Conservation (phyloP, 1,140 invertebrate genomes). For the Vanessa tameamea region DNA sequence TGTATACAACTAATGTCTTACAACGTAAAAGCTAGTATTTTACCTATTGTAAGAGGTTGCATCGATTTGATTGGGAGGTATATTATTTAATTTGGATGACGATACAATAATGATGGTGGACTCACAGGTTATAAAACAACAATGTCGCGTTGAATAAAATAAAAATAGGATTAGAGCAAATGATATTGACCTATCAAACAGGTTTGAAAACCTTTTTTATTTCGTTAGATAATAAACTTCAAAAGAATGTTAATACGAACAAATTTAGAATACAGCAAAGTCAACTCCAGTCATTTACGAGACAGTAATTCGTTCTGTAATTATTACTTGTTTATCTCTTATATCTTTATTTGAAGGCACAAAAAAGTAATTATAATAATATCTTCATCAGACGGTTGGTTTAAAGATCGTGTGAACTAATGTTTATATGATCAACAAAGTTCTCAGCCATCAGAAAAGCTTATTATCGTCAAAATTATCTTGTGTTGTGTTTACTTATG, state of each 20-base stretch:
- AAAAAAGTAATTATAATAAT: neutral
- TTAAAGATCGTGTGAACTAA: slow-evolving; percentile 6
- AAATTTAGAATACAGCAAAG: neutral
- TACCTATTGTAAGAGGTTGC: too few relatives aligned
- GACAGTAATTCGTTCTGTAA: neutral
- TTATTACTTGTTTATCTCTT: neutral
- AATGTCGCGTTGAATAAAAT: too few relatives aligned
- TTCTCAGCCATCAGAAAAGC: neutral
- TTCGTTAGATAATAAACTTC: neutral
- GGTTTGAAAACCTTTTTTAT: too few relatives aligned
- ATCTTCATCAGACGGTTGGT: neutral
- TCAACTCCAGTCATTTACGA: neutral
- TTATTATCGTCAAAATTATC: neutral
- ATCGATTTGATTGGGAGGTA: too few relatives aligned
- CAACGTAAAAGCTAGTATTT: too few relatives aligned
- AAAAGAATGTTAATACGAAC: neutral
- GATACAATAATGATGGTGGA: too few relatives aligned
- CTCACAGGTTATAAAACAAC: too few relatives aligned
- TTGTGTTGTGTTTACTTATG: neutral
- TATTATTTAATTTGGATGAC: too few relatives aligned
- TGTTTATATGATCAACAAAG: neutral
- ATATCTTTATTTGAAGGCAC: neutral
- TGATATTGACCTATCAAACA: too few relatives aligned
- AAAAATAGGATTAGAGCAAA: too few relatives aligned
- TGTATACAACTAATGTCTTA: too few relatives aligned